Evolutionary conservation across 2,113 vertebrate genomes (phyloP).

Genomic region (Macaca mulatta): DNA sequence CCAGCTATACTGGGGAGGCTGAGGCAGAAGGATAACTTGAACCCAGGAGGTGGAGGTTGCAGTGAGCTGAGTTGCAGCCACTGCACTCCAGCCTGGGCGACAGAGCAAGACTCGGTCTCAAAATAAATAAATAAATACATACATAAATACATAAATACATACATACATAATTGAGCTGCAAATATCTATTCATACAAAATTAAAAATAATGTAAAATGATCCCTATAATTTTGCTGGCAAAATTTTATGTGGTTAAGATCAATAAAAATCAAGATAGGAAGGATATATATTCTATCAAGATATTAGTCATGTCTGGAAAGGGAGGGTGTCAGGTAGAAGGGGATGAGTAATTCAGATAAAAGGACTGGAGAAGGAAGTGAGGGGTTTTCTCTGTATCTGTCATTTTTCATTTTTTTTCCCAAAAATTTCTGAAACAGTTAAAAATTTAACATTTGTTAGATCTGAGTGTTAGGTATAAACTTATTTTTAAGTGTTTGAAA

Average conservation of each 20-base stretch:
- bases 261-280: background rate
- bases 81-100: too few species aligned
- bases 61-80: too few species aligned
- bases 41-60: too few species aligned
- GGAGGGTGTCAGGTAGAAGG: background rate
- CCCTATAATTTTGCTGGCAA: background rate
- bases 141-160: too few species aligned
- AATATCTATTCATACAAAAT: background rate
- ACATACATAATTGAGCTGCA: background rate
- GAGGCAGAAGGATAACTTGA: too few species aligned
- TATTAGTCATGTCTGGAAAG: background rate
- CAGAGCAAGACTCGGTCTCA: too few species aligned
- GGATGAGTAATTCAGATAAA: background rate
- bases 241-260: background rate
- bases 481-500: background rate
- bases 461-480: background rate
- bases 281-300: background rate
- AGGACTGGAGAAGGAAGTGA: background rate
- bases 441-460: background rate
- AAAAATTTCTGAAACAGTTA: background rate
- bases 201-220: background rate
- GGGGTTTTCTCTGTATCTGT: background rate
- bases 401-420: background rate
- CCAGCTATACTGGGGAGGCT: too few species aligned
- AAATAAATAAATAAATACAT: too few species aligned